phyloP scores from a whole-genome alignment of 2,113 vertebrate genomes.

The Otocyon megalotis region DNA sequence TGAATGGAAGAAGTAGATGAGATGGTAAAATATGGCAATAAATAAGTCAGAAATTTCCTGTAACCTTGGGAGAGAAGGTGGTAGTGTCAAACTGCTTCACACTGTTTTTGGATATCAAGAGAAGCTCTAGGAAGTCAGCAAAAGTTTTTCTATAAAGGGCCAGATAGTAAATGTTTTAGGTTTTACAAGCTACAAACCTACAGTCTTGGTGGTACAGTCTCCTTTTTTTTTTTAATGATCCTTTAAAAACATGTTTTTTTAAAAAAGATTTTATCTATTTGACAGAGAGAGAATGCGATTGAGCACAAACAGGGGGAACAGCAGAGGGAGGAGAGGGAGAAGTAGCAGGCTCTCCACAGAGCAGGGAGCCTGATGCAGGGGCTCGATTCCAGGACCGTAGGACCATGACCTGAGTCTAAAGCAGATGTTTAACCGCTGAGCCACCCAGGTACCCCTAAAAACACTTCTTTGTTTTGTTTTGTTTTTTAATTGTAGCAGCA shows the following conservation, averaged over 20 bases:
- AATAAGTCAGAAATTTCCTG: conserved; percentile 62
- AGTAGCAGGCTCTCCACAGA: too few species aligned
- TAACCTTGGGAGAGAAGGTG: conserved; percentile 44
- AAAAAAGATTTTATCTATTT: background rate
- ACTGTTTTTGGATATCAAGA: background rate
- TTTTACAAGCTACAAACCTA: background rate
- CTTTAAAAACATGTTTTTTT: background rate
- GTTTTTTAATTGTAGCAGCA: background rate
- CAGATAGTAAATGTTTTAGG: conserved; percentile 11
- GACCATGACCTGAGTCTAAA: too few species aligned
- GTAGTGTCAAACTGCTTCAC: conserved; percentile 39
- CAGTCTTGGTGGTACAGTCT: background rate
- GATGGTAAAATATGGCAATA: conserved; percentile 38
- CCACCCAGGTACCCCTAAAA: too few species aligned
- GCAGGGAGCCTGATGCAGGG: too few species aligned
- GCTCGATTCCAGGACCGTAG: too few species aligned
- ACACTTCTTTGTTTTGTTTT: too few species aligned
- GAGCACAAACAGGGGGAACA: too few species aligned
- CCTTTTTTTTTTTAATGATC: conserved; percentile 5
- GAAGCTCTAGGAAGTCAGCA: conserved; percentile 7
- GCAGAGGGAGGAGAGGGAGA: too few species aligned
- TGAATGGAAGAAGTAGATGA: conserved; percentile 49
- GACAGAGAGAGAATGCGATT: too few species aligned
- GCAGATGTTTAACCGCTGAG: too few species aligned
- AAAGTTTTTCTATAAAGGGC: background rate